Conservation (phyloP, 2,113 vertebrate species). For the Aegithalos caudatus region DNA sequence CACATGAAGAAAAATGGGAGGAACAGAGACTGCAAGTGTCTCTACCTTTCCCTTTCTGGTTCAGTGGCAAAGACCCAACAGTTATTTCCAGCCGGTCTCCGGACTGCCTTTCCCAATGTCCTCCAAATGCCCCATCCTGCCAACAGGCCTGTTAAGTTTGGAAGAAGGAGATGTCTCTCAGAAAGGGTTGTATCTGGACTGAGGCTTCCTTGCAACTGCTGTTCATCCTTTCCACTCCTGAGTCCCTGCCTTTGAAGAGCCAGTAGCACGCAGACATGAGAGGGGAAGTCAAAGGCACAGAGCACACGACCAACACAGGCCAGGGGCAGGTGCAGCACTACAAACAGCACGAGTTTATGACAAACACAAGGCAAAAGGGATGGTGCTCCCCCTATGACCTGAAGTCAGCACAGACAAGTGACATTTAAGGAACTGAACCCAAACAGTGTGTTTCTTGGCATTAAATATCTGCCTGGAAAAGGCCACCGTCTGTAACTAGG, state of each 20-base stretch:
- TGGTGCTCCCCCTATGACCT: background rate
- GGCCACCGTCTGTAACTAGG: conserved; percentile 8
- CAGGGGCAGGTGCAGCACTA: background rate
- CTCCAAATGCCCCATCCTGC: conserved; percentile 30
- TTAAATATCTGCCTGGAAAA: conserved; percentile 40
- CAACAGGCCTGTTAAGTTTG: background rate
- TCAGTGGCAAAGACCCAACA: conserved; percentile 20
- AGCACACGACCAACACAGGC: background rate
- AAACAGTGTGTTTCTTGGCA: conserved; percentile 39
- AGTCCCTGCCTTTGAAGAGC: background rate
- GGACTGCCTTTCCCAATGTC: background rate
- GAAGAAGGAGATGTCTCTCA: conserved; percentile 22
- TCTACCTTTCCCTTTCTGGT: conserved; percentile 16
- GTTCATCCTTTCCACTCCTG: background rate
- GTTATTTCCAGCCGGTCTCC: background rate
- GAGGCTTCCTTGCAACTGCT: background rate
- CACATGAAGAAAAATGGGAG: background rate
- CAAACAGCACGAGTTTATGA: background rate
- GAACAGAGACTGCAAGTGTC: background rate
- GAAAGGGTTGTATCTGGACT: background rate
- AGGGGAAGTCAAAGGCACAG: background rate
- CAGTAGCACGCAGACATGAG: background rate
- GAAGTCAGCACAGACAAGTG: background rate
- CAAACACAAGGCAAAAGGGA: background rate
- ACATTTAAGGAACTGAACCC: conserved; percentile 43